Percentiles rank a stretch among this genome's conserved stretches.
Conservation (phyloP, 2,888 invertebrate genomes). For the Apantesis nais region DNA sequence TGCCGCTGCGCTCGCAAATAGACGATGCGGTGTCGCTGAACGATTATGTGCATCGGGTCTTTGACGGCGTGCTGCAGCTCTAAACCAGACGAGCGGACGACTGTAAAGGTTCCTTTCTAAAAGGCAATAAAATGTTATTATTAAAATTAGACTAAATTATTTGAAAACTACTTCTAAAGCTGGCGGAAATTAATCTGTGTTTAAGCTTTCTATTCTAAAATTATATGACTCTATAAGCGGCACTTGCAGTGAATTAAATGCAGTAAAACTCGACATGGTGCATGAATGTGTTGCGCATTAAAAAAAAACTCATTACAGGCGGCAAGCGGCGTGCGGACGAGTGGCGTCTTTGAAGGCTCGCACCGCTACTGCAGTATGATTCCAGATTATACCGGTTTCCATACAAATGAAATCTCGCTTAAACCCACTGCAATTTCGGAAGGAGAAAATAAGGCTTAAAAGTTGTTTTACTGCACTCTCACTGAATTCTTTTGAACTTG, state of each 20-base stretch:
- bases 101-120: constrained; percentile 61
- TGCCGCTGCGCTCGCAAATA: too few species aligned
- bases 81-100: constrained; percentile 66
- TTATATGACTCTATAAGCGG: constrained; percentile 56
- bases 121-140: constrained; percentile 49
- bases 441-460: constrained; percentile 82
- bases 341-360: constrained; percentile 84
- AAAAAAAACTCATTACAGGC: constrained; percentile 85
- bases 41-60: too few species aligned
- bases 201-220: constrained; percentile 38
- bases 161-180: constrained; percentile 27
- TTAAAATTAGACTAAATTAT: constrained; percentile 44
- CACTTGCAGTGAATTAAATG: constrained; percentile 69
- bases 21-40: too few species aligned
- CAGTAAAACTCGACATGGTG: constrained; percentile 68
- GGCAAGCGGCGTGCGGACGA: constrained; percentile 78
- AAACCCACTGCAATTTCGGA: constrained; percentile 84
- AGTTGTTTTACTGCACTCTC: constrained; percentile 79
- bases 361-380: constrained; percentile 82
- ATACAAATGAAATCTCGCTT: constrained; percentile 86
- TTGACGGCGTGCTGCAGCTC: too few species aligned
- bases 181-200: constrained; percentile 25
- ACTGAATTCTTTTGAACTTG: constrained; percentile 73
- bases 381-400: constrained; percentile 83
- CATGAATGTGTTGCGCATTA: constrained; percentile 82